Percentiles rank a stretch among this genome's conserved stretches.
Conservation (phyloP, 2,113 vertebrate species). For the Thalassoma bifasciatum region DNA sequence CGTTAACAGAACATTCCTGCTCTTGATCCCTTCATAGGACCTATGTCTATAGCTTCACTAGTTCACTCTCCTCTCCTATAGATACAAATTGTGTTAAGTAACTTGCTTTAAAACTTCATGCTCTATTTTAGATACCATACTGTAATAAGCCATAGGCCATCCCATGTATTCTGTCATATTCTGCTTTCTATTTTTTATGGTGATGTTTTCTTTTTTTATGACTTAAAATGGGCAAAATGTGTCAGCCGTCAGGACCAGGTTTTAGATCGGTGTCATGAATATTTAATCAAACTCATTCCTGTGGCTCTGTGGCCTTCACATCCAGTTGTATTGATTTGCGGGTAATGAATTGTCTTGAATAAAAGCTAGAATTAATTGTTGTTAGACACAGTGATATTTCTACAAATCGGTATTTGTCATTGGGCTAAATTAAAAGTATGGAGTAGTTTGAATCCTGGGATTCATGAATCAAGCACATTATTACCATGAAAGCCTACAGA, state of each 20-base stretch:
- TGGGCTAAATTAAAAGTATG: slow-evolving; percentile 23
- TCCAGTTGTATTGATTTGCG: slow-evolving; percentile 55
- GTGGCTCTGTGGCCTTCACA: slow-evolving; percentile 67
- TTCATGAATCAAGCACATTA: slow-evolving; percentile 52
- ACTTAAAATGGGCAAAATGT: slow-evolving; percentile 67
- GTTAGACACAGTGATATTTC: slow-evolving; percentile 57
- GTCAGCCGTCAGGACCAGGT: slow-evolving; percentile 58
- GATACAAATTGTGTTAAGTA: slow-evolving; percentile 82
- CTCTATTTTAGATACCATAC: slow-evolving; percentile 55
- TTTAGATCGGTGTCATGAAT: slow-evolving; percentile 56
- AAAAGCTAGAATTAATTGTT: slow-evolving; percentile 52
- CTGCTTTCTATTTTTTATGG: slow-evolving; percentile 68
- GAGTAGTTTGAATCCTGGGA: slow-evolving; percentile 27
- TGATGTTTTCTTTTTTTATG: slow-evolving; percentile 71
- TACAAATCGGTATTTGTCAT: slow-evolving; percentile 48
- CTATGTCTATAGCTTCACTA: slow-evolving; percentile 85
- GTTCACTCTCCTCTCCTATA: slow-evolving; percentile 86
- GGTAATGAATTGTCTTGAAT: slow-evolving; percentile 56
- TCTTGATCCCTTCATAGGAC: slow-evolving; percentile 86
- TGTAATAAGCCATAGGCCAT: slow-evolving; percentile 79
- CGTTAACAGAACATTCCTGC: slow-evolving; percentile 76
- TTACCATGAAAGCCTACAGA: slow-evolving; percentile 36
- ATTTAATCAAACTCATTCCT: slow-evolving; percentile 64
- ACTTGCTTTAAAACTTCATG: slow-evolving; percentile 81
- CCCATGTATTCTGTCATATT: slow-evolving; percentile 74